Evolutionary conservation across 1,140 invertebrate species (phyloP), one percentile per base, ranked within the genome.

Genomic region (Nasonia longicornis): DNA sequence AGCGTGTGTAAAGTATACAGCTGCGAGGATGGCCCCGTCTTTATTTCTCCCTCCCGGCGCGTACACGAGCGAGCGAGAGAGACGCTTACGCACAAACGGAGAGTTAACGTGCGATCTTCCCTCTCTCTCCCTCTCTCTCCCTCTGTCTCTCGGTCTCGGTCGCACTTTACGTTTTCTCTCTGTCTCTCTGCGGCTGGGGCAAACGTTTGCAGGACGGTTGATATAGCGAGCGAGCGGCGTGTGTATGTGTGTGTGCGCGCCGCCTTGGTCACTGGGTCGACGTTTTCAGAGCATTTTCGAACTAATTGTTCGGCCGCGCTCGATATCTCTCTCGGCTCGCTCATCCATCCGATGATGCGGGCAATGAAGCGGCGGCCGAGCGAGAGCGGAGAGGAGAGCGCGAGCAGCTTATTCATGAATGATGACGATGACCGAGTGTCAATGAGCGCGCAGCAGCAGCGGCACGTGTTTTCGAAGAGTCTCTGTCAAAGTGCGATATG

Each of bases 151-250:
- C 26, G 31, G 12, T 58, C 29, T 20, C 52, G 42, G 45, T 42
- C 66, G 52, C 74, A 7, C 69, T 31, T 38, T 71, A 71, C 38
- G 20, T 16, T 63, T 35, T 63, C 45, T 70, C 77, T 58, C 77
- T 71, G 20, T 79, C 66, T 42, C 48, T 42, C 63, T 80, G 79
- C 86, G 86, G 89, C 89, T 90, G 88, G 90, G 87, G 89, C 88
- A 87, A 82, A 91, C 89, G 89, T 91, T 90, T 90, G 90, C 84
- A 79, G 83, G 71, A 85, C 67, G 69, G 87, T 78, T 85, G 76
- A 86, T 82, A 77, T 31, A 69, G 26, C 16, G 35, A 8, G 22
- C 69, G 35, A 26, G n/a, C 38, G 71, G 26, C 1, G 26, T 26
- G 35, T 45, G 35, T 38, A 2, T 70, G 14, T 70, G 58, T 52